Base-by-base conservation (phyloP, 2,797 vertebrate species). In the Hirundo rustica region DNA sequence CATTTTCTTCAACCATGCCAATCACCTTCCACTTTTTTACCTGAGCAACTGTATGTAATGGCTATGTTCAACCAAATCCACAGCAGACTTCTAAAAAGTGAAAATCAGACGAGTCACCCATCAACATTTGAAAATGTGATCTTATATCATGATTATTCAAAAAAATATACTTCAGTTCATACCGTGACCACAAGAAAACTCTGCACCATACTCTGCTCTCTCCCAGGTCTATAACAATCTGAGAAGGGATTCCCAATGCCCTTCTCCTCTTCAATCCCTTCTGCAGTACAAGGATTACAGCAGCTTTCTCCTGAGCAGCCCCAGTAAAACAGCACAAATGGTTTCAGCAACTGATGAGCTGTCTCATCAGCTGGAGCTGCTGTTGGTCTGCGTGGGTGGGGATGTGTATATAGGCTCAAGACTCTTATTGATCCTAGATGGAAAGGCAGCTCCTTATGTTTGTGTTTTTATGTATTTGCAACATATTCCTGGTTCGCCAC, bases 321-420 rank as follows among this genome's bases (percentile, higher is more conserved):
- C n/a, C 45, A 27, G 9, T 50, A 40, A 40, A 36, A 18, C 42
- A 71, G 36, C 26, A 13, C 30, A 29, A 44, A 44, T 10, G 9
- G 6, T 66, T 77, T 79, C 44, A 42, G 20, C n/a, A 26, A 8
- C 21, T 30, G 40, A 5, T 81, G 57, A 38, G 19, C 17, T 54
- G 16, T 27, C 32, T 21, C 22, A 22, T 20, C 45, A 60, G 9
- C 55, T 55, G 45, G 47, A 88, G 61, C 57, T 80, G 65, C 29
- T 71, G 11, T 23, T 85, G 26, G 5, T 36, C 42, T 71, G 6
- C 0, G 0, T 13, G 55, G 25, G 20, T 53, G 32, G 5, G 38
- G 45, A n/a, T 58, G 44, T 7, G 11, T 7, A 5, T 25, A 16
- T 2, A 55, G 54, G 21, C 25, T 80, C 65, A 77, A 54, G 18